Evolutionary conservation across 30 jellyfish, hydroid and myxozoan species (phyloP), one percentile per base, ranked within the genome.

Genomic region (Cassiopea xamachana): DNA sequence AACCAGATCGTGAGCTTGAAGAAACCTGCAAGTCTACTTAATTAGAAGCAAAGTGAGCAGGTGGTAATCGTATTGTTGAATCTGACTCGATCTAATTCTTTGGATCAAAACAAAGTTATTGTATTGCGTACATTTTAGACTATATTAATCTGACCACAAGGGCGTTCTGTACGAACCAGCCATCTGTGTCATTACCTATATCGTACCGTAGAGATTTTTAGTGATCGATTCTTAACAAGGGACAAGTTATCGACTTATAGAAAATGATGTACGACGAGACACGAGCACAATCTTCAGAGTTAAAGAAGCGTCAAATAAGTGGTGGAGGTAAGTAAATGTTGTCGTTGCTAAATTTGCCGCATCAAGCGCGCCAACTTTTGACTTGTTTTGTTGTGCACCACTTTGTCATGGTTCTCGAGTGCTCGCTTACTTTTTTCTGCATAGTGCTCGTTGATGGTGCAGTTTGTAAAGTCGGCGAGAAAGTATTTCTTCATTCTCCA

Each of bases 251-350:
- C 8, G 74, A 64, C 15, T 64, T 17, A 7, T 9, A 2, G 43
- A 7, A 14, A 2, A 64, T 64, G 61, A 49, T 84, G 92, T 39
- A 43, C 50, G 92, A 84, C 50, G 85, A 84, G 39, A 51, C 92
- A n/a, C 77, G 92, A 44, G 85, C 92, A 27, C 73, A 79, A 8
- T 84, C 92, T 69, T 67, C 85, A 46, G 84, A 84, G 60, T 46
- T 84, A 44, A 84, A 84, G 85, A 84, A 84, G 46, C 73, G 92
- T 43, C 92, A 84, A 73, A 58, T 46, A 16, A 46, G 77, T 16
- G 92, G 92, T 17, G 92, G 92, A 84, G 92, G 92, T 84, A 45
- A 83, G 80, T 14, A 71, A 10, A 51, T 14, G 2, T 43, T 71
- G 46, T 44, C 46, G 13, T 10, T 68, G 13, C n/a, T 43, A 71